A percentile compares a stretch with the other conserved stretches of the same genome.
These are phyloP conservation scores for Thymelicus lineola DNA, from an alignment of 2,888 invertebrate species.

Conservation along the genomic window DNA sequence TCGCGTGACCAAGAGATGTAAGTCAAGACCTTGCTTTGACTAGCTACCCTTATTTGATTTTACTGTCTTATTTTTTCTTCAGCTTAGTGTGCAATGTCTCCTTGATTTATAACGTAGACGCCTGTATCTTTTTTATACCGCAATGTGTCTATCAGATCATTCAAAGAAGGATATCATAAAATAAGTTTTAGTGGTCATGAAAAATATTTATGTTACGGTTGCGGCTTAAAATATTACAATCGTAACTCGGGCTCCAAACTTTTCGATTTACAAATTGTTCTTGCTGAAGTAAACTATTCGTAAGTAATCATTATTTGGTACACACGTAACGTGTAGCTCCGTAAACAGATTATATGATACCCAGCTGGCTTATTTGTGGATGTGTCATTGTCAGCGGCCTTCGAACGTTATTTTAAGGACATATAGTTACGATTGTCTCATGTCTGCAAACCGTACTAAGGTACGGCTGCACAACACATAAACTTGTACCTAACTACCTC, in stretches of 20 bases:
- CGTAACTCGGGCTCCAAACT: neutral
- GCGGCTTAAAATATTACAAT: slow-evolving; percentile 1
- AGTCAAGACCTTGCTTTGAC: slow-evolving; percentile 73
- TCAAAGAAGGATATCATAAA: slow-evolving; percentile 42
- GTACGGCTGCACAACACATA: slow-evolving; percentile 6
- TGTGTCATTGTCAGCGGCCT: slow-evolving; percentile 29
- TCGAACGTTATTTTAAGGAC: slow-evolving; percentile 31
- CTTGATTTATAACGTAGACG: slow-evolving; percentile 62
- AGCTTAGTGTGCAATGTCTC: slow-evolving; percentile 67
- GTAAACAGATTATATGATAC: slow-evolving; percentile 23
- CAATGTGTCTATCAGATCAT: slow-evolving; percentile 40
- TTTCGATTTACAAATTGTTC: neutral
- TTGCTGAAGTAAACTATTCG: neutral
- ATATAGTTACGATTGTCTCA: slow-evolving; percentile 25
- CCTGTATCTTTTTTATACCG: slow-evolving; percentile 38
- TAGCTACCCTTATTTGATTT: slow-evolving; percentile 78
- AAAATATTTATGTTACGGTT: slow-evolving; percentile 35
- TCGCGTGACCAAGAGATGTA: slow-evolving; percentile 76
- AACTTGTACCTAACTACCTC: slow-evolving; percentile 15
- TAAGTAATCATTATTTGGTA: slow-evolving; percentile 7
- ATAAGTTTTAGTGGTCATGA: slow-evolving; percentile 37
- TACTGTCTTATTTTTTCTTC: slow-evolving; percentile 61
- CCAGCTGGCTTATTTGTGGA: slow-evolving; percentile 17
- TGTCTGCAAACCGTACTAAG: slow-evolving; percentile 22
- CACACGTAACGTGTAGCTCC: slow-evolving; percentile 20